Base-by-base conservation (phyloP, 2,113 vertebrate species). In the Cariama cristata region DNA sequence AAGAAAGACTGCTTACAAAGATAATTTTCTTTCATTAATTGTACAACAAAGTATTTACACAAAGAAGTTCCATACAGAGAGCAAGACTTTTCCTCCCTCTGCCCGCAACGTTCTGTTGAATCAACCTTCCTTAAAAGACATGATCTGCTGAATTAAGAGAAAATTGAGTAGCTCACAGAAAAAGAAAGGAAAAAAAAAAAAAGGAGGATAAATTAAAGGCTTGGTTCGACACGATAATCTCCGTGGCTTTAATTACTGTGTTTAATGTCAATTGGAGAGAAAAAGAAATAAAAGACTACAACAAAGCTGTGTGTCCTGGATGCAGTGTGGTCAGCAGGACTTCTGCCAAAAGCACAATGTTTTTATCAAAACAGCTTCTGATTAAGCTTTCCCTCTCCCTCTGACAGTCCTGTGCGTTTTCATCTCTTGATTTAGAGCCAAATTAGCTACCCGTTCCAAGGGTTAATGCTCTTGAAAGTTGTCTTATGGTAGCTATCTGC, bases 151-250 rank as follows among this genome's bases (percentile, higher is more conserved):
- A 95, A 95, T 93, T 73, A 95, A 83, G 52, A 86, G 72, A 64
- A 98, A 97, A 87, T 13, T 56, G 14, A 89, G 63, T 33, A 79
- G 86, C 35, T 90, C 84, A 53, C 19, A 69, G 53, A 22, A 88
- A 72, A 92, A 85, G 6, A 45, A 27, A 33, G 6, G 5, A n/a
- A 20, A 6, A 4, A 28, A 59, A 28, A 45, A 40, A 9, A 56
- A 71, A 50, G 8, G 11, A 66, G 58, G 17, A 66, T 63, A 93
- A 90, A 79, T 62, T 1, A 86, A 95, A 97, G 79, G 63, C 35
- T 96, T 89, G 60, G 79, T 33, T 81, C 94, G 83, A 96, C 81
- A 86, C 63, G 90, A 93, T 96, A 89, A 94, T 97, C 89, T 91
- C 92, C 85, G 67, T 26, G 85, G 52, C 71, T 80, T 94, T 96